Conservation (phyloP, 1,140 invertebrate species). For the Temnothorax nylanderi region DNA sequence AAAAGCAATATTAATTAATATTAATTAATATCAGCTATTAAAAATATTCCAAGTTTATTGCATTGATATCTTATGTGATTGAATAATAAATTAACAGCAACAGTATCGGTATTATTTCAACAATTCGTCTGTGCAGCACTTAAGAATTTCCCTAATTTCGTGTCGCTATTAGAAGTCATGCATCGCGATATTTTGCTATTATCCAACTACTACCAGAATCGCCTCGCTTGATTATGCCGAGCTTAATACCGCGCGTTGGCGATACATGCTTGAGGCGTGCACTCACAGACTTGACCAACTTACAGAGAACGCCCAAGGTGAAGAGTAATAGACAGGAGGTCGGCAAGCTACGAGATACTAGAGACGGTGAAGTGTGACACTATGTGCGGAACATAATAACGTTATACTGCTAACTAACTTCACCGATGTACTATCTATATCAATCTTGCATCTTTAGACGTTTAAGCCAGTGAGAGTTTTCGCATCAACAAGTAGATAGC, state of each 20-base stretch:
- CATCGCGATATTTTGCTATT: not conserved
- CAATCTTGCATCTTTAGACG: slow-evolving; percentile 23
- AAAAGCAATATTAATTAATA: not conserved
- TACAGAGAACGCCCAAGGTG: slow-evolving; percentile 62
- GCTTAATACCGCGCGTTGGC: slow-evolving; percentile 13
- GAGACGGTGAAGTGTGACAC: slow-evolving; percentile 64
- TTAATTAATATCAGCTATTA: not conserved
- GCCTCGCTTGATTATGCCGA: slow-evolving; percentile 38
- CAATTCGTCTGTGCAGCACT: not conserved
- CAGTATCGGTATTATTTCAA: not conserved
- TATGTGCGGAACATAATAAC: slow-evolving; percentile 62
- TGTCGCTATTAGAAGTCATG: not conserved
- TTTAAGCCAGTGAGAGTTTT: slow-evolving; percentile 26
- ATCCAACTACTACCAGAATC: not conserved
- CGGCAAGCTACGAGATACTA: slow-evolving; percentile 37
- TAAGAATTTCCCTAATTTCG: not conserved
- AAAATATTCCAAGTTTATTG: slow-evolving; percentile 10
- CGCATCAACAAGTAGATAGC: slow-evolving; percentile 40
- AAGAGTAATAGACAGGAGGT: slow-evolving; percentile 72
- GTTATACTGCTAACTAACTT: slow-evolving; percentile 70
- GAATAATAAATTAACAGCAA: not conserved
- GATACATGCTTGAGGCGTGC: slow-evolving; percentile 55
- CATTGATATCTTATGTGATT: not conserved
- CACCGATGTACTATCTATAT: slow-evolving; percentile 50
- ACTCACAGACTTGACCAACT: slow-evolving; percentile 71